A percentile compares a stretch with the other conserved stretches of the same genome.
Conservation (phyloP, 2,797 vertebrate species). For the Gymnocypris eckloni region DNA sequence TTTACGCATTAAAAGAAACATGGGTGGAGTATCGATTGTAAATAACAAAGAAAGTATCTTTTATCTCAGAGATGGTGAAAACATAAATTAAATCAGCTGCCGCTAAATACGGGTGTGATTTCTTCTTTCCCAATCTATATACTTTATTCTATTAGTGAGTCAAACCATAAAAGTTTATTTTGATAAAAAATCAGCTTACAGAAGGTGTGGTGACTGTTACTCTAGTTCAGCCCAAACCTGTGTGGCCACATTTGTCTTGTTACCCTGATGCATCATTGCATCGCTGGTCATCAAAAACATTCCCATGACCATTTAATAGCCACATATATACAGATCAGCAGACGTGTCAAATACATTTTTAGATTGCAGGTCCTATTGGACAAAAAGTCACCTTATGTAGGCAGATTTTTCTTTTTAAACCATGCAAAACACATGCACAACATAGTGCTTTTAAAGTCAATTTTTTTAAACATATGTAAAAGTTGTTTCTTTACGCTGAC, state of each 20-base stretch:
- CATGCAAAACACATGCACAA: background rate
- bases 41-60: conserved; percentile 17
- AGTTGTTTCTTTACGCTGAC: background rate
- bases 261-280: conserved; percentile 30
- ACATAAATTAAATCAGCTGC: background rate
- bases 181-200: conserved; percentile 15
- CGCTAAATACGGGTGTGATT: conserved; percentile 15
- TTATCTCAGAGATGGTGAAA: conserved; percentile 9
- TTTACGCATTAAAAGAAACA: background rate
- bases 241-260: conserved; percentile 38
- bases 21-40: conserved; percentile 1
- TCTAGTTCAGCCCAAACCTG: conserved; percentile 45
- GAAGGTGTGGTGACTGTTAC: conserved; percentile 35
- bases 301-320: conserved; percentile 41
- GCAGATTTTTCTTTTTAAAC: background rate
- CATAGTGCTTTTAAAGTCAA: background rate
- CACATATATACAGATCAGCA: background rate
- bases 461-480: background rate
- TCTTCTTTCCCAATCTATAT: conserved; percentile 7
- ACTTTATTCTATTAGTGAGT: conserved; percentile 19
- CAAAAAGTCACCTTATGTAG: background rate
- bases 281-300: conserved; percentile 43
- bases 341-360: background rate
- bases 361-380: background rate
- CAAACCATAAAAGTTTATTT: conserved; percentile 24